A percentile compares a stretch with the other conserved stretches of the same genome.
phyloP scores from a whole-genome alignment of 2,888 invertebrate species.

The Limnephilus lunatus region DNA sequence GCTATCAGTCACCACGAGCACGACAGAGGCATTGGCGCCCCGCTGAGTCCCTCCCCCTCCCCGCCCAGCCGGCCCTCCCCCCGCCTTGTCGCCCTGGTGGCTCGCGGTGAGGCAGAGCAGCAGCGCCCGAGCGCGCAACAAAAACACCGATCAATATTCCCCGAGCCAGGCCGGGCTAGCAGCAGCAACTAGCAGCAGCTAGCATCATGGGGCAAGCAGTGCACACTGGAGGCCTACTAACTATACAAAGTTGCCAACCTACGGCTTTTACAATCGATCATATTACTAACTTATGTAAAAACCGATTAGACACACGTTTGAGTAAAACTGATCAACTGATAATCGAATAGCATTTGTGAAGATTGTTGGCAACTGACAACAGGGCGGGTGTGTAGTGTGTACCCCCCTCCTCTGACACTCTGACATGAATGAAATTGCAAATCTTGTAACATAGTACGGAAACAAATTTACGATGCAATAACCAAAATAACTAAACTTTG shows the following conservation, averaged over 20 bases:
- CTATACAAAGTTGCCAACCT: not conserved
- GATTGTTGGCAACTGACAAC: not conserved
- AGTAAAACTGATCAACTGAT: not conserved
- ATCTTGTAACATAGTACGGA: not conserved
- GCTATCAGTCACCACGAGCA: conserved; percentile 13
- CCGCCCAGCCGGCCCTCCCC: not conserved
- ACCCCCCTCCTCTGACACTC: not conserved
- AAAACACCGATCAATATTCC: conserved; percentile 29
- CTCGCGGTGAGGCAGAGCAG: conserved; percentile 17
- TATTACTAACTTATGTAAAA: not conserved
- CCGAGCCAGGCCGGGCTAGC: conserved; percentile 10
- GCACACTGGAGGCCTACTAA: not conserved
- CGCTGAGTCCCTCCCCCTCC: not conserved
- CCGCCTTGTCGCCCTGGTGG: not conserved
- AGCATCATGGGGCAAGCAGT: too few species aligned
- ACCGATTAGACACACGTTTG: not conserved
- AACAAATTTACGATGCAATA: not conserved
- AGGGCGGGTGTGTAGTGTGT: not conserved
- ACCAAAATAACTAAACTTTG: not conserved
- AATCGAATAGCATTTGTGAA: not conserved
- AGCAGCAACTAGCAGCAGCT: not conserved
- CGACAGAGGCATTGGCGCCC: conserved; percentile 8
- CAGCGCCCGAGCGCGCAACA: not conserved
- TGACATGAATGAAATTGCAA: not conserved
- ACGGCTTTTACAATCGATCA: not conserved